These are phyloP conservation scores for Magallana ariakensis DNA, from an alignment of 1,140 invertebrate genomes.

Conservation along the genomic window DNA sequence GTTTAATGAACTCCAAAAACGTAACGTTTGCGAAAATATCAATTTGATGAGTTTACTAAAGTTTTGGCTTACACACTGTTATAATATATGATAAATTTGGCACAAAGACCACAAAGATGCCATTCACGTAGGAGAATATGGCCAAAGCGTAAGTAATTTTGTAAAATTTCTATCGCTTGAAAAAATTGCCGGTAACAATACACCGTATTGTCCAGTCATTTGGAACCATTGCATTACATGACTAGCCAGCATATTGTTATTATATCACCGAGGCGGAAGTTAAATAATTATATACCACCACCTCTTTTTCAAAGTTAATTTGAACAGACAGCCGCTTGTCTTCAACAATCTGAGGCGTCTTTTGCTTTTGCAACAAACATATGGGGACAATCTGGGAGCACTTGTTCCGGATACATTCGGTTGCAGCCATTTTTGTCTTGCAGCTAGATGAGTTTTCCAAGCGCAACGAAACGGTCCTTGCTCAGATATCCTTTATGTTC, in stretches of 20 bases:
- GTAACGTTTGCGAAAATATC: too few relatives aligned
- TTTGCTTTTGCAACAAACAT: neutral
- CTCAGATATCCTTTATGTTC: neutral
- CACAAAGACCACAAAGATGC: too few relatives aligned
- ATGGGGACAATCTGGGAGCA: neutral
- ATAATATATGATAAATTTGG: too few relatives aligned
- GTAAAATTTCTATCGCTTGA: neutral
- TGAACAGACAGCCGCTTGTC: conserved; percentile 24
- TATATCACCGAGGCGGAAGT: conserved; percentile 11
- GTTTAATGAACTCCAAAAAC: too few relatives aligned
- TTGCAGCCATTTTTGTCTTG: neutral
- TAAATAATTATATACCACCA: conserved; percentile 27
- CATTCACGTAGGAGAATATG: neutral
- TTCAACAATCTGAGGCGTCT: conserved; percentile 13
- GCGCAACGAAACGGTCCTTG: neutral
- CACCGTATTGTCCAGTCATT: neutral
- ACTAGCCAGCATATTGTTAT: neutral
- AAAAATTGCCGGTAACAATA: neutral
- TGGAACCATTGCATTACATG: neutral
- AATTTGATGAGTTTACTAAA: too few relatives aligned
- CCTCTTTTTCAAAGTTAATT: conserved; percentile 7
- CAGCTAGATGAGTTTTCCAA: neutral
- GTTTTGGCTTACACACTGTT: too few relatives aligned
- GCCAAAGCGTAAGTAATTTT: neutral
- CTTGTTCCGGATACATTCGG: neutral